phyloP scores from a whole-genome alignment of 2,888 invertebrate genomes.

The Rhagonycha fulva region DNA sequence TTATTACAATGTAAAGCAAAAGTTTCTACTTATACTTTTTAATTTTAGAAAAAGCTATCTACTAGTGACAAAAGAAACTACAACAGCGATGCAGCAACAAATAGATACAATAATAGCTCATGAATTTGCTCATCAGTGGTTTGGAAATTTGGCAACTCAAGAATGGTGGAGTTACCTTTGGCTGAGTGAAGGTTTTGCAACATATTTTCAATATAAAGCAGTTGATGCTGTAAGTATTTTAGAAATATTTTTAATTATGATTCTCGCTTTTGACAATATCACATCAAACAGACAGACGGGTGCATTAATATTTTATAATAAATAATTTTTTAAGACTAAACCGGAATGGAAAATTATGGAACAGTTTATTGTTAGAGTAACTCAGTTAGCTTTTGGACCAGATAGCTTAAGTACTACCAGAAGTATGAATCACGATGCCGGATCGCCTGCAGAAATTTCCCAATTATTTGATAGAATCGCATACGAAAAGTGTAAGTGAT shows the following conservation, averaged over 20 bases:
- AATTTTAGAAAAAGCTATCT: background rate
- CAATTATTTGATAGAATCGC: conserved; percentile 68
- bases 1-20: background rate
- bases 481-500: conserved; percentile 61
- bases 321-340: background rate
- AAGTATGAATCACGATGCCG: conserved; percentile 57
- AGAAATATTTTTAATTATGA: too few species aligned
- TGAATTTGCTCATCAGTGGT: conserved; percentile 75
- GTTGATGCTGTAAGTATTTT: conserved; percentile 39
- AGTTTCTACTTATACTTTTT: background rate
- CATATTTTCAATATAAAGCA: conserved; percentile 59
- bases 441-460: conserved; percentile 61
- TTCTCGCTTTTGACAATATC: background rate
- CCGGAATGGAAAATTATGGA: conserved; percentile 12
- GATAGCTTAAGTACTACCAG: conserved; percentile 53
- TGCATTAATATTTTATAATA: background rate
- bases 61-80: background rate
- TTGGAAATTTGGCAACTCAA: conserved; percentile 68
- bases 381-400: conserved; percentile 8
- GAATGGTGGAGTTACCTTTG: conserved; percentile 67
- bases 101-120: conserved; percentile 59
- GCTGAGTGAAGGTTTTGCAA: conserved; percentile 74
- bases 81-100: background rate
- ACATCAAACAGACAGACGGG: background rate
- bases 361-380: conserved; percentile 4